Percentiles rank a stretch among this genome's conserved stretches.
phyloP scores from a whole-genome alignment of 64 coral and sea anemone genomes.

The Platygyra sinensis region DNA sequence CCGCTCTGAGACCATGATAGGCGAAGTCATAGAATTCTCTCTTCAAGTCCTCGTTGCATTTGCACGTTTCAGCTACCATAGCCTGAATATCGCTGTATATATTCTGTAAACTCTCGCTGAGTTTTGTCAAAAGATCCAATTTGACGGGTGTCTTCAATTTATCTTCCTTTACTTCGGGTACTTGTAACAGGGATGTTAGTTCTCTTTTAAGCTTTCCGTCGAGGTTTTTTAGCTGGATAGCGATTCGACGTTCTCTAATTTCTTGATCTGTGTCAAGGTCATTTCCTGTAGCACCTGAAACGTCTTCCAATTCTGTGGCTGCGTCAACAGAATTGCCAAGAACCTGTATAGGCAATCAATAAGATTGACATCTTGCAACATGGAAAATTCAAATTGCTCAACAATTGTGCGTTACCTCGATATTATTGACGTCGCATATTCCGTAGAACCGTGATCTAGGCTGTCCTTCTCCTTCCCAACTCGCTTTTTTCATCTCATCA shows the following conservation, averaged over 20 bases:
- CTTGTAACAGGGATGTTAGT: not conserved
- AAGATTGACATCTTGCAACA: too few relatives aligned
- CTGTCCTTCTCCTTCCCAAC: too few relatives aligned
- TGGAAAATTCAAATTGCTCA: too few relatives aligned
- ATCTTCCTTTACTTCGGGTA: slow-evolving; percentile 11
- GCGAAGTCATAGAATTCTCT: slow-evolving; percentile 12
- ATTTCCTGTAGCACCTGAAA: not conserved
- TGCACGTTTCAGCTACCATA: not conserved
- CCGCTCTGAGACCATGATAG: not conserved
- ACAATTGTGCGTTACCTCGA: too few relatives aligned
- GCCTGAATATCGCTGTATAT: not conserved
- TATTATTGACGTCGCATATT: too few relatives aligned
- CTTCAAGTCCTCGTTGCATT: not conserved
- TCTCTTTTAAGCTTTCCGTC: not conserved
- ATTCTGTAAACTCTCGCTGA: not conserved
- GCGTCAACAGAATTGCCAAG: not conserved
- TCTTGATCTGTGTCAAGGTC: not conserved
- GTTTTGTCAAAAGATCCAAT: not conserved
- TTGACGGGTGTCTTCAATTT: not conserved
- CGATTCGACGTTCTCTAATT: not conserved
- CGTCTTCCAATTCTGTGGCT: not conserved
- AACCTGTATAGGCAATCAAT: not conserved
- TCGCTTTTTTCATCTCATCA: too few relatives aligned
- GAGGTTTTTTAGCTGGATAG: not conserved
- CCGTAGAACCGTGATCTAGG: too few relatives aligned